Percentiles rank a stretch among this genome's conserved stretches.
Evolutionary conservation across 1,140 invertebrate genomes (phyloP).

Genomic region (Drosophila orena): DNA sequence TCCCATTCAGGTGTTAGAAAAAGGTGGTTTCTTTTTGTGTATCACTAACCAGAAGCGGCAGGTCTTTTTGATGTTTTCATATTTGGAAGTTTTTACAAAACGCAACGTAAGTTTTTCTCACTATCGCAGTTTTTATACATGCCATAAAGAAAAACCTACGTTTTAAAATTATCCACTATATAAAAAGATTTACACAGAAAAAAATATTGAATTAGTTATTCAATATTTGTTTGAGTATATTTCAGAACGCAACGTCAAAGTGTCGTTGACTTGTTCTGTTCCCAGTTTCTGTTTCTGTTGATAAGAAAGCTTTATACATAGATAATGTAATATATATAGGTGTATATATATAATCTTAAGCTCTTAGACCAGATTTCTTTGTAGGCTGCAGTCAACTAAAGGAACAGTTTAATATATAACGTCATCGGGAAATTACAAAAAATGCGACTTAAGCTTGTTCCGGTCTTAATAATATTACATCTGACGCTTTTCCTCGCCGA

Average conservation of each 20-base stretch:
- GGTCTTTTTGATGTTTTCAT: conserved; percentile 31
- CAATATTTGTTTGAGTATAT: neutral
- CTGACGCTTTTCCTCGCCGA: too few relatives aligned
- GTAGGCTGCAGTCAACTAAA: neutral
- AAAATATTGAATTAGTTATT: too few relatives aligned
- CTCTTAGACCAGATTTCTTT: neutral
- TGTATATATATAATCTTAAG: neutral
- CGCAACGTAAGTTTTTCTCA: too few relatives aligned
- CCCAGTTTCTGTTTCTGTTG: neutral
- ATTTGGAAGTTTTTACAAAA: neutral
- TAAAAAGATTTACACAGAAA: too few relatives aligned
- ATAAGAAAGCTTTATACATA: neutral
- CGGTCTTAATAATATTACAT: neutral
- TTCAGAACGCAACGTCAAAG: too few relatives aligned
- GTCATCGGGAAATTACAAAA: neutral
- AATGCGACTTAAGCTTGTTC: neutral
- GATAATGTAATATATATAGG: neutral
- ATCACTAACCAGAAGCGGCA: conserved; percentile 18
- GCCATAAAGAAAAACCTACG: neutral
- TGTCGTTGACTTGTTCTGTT: neutral
- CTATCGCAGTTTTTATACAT: neutral
- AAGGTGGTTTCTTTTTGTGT: conserved; percentile 39
- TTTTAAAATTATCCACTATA: too few relatives aligned
- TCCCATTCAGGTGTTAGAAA: conserved; percentile 31
- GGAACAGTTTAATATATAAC: neutral